Conservation (phyloP, 2,888 invertebrate species). For the Pasiphila rectangulata region DNA sequence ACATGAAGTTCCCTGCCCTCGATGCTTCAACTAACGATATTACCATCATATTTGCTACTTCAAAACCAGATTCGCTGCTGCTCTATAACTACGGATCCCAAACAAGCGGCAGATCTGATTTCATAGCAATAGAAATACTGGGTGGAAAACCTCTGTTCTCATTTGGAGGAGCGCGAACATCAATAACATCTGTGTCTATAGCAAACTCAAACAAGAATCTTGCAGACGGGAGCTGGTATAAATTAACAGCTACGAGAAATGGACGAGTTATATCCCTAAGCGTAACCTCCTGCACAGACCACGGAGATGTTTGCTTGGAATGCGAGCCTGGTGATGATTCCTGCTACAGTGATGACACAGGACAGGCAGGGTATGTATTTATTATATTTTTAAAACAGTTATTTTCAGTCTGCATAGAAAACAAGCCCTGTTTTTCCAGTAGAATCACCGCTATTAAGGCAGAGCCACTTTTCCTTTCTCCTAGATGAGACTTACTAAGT, state of each 20-base stretch:
- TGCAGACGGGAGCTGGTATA: conserved; percentile 94
- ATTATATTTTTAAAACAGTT: no score
- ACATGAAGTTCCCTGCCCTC: conserved; percentile 91
- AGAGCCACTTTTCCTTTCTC: no score
- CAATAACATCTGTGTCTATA: conserved; percentile 90
- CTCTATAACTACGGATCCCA: conserved; percentile 95
- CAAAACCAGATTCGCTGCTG: conserved; percentile 91
- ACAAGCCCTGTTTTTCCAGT: no score
- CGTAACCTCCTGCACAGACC: conserved; percentile 89
- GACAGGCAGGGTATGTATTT: conserved; percentile 91
- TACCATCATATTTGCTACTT: conserved; percentile 93
- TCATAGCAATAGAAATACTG: conserved; percentile 93
- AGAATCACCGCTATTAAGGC: no score
- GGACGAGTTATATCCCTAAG: conserved; percentile 93
- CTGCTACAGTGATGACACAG: conserved; percentile 92
- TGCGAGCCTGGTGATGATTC: conserved; percentile 90
- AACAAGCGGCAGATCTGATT: conserved; percentile 93
- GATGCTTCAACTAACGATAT: conserved; percentile 95
- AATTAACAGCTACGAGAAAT: conserved; percentile 94
- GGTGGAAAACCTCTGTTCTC: conserved; percentile 93
- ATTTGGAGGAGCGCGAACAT: conserved; percentile 93
- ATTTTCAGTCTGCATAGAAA: no score
- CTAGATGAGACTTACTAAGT: no score
- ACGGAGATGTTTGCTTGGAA: conserved; percentile 92
- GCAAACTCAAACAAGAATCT: conserved; percentile 83